Evolutionary conservation across 2,113 vertebrate species (phyloP), one percentile per base, ranked within the genome.

Genomic region (Cynocephalus volans): DNA sequence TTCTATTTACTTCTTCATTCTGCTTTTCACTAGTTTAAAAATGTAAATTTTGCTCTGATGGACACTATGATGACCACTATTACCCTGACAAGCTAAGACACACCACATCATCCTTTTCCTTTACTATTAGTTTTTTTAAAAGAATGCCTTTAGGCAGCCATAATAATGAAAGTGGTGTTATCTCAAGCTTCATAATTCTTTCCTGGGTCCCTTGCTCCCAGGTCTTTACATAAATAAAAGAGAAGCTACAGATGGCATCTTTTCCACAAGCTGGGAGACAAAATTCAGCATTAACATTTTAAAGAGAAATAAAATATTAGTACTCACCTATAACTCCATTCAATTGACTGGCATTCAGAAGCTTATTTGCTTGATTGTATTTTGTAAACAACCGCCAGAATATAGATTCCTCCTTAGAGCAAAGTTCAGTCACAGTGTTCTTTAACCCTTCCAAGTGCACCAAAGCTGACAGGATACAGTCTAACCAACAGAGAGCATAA

Each of bases 401-500:
- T 33, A 99, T 62, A 7, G 98, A 99, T 3, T 72, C 97, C 80
- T 97, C 98, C 60, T 86, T 48, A 50, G 88, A 18, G 88, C 67
- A 50, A 41, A 91, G 88, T 94, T 98, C 96, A 58, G 67, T 41
- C 52, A 98, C 73, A 79, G 83, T 56, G 45, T 64, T 98, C 88
- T 92, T 99, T 88, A 99, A 88, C 21, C 96, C 98, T 97, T 97
- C 97, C 76, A 99, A 99, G 96, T 99, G 99, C 12, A 99, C 99
- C 94, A 99, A 84, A 41, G 98, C 98, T 28, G 99, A 99, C 52
- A 99, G 98, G 98, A 99, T 97, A 0, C 99, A 99, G 97, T 99
- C 99, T 98, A 99, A 97, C 99, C 99, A 99, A 97, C 99, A 99
- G 48, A 99, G 98, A 56, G 99, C 99, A 93, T 98, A 81, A 1